Evolutionary conservation across 2,797 vertebrate genomes (phyloP).

Genomic region (Hypotaenidia okinawae): DNA sequence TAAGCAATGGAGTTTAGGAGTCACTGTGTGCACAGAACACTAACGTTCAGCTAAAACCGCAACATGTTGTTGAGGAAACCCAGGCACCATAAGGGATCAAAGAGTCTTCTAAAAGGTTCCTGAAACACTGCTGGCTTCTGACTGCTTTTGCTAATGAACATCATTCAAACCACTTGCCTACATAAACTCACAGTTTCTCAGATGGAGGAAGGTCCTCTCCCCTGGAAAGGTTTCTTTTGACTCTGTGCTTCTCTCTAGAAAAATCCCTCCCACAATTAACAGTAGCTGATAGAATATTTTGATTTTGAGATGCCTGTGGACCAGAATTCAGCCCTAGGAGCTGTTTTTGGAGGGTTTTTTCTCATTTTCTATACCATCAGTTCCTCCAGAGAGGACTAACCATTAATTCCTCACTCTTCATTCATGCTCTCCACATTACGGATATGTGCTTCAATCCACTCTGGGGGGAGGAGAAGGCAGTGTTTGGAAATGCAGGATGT

Average conservation of each 20-base stretch:
- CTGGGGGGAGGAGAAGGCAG: not conserved
- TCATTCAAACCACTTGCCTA: not conserved
- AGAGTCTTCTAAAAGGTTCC: not conserved
- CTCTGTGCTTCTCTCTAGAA: constrained; percentile 1
- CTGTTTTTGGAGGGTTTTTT: not conserved
- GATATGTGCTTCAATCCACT: not conserved
- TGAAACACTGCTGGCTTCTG: not conserved
- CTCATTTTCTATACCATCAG: not conserved
- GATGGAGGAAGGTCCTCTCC: constrained; percentile 30
- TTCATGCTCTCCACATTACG: not conserved
- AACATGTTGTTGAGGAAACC: not conserved
- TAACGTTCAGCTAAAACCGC: not conserved
- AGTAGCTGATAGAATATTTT: not conserved
- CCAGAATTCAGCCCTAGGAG: not conserved
- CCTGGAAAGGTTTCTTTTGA: constrained; percentile 32
- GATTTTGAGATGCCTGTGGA: not conserved
- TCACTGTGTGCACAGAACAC: not conserved
- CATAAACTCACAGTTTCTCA: constrained; percentile 32
- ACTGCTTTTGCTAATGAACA: not conserved
- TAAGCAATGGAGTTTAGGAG: not conserved
- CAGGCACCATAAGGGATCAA: not conserved
- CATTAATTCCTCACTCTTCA: not conserved
- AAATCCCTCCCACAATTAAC: not conserved
- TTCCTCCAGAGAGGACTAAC: not conserved
- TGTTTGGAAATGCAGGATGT: not conserved